Percentiles rank a stretch among this genome's conserved stretches.
These are phyloP conservation scores for Sardina pilchardus DNA, from an alignment of 2,113 vertebrate genomes.

Conservation along the genomic window DNA sequence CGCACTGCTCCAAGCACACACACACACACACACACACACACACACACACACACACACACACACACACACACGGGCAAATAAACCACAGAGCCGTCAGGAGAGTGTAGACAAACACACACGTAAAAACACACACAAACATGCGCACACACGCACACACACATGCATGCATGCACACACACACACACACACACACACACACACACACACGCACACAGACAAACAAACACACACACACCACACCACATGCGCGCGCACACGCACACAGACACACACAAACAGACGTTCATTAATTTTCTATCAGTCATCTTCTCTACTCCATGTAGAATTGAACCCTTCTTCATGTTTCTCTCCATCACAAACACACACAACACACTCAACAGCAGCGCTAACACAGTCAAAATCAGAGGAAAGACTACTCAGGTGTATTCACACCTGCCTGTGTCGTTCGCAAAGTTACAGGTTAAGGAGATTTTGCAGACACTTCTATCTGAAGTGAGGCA, in stretches of 20 bases:
- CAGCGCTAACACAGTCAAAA: conserved; percentile 2
- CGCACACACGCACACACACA: conserved; percentile 13
- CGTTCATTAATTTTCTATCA: conserved; percentile 4
- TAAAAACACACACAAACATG: neutral
- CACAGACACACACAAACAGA: neutral
- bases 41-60: neutral
- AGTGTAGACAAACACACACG: conserved; percentile 4
- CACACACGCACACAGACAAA: neutral
- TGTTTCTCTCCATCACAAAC: neutral
- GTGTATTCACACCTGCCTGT: too few species aligned
- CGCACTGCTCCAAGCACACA: conserved; percentile 16
- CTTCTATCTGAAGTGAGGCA: too few species aligned
- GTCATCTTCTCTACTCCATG: neutral
- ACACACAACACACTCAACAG: conserved; percentile 4
- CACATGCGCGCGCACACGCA: neutral
- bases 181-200: neutral
- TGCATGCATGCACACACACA: neutral
- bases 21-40: neutral
- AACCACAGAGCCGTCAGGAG: conserved; percentile 10
- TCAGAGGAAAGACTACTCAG: neutral
- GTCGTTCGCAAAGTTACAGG: too few species aligned
- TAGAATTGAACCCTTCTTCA: neutral
- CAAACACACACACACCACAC: neutral
- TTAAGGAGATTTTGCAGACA: too few species aligned
- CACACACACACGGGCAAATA: neutral